phyloP scores from a whole-genome alignment of 2,888 invertebrate species.

The Trichopria drosophilae region DNA sequence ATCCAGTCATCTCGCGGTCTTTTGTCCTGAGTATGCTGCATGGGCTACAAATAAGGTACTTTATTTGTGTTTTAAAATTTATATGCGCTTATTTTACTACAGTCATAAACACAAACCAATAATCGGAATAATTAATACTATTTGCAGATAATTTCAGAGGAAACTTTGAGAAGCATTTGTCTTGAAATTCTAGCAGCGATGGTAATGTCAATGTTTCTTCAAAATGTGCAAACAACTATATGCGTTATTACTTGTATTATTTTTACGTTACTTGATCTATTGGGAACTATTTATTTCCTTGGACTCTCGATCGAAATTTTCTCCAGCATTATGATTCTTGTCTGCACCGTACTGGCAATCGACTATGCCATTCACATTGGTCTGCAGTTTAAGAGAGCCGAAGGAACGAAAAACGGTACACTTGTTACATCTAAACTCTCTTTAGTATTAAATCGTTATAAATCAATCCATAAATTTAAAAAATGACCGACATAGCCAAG shows the following conservation, averaged over 20 bases:
- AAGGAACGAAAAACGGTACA: constrained; percentile 57
- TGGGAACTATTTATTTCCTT: constrained; percentile 60
- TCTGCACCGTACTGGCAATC: constrained; percentile 61
- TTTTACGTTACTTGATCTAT: constrained; percentile 58
- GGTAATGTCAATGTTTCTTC: constrained; percentile 56
- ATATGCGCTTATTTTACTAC: neutral
- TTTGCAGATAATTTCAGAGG: constrained; percentile 53
- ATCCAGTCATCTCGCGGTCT: constrained; percentile 45
- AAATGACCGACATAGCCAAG: too few species aligned
- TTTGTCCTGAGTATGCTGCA: constrained; percentile 51
- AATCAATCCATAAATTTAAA: neutral
- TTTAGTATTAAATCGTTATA: too few species aligned
- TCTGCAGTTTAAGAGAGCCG: constrained; percentile 58
- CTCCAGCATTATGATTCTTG: constrained; percentile 58
- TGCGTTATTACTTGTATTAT: constrained; percentile 59
- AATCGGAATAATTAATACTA: constrained; percentile 1
- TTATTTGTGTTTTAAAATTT: neutral
- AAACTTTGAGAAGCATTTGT: constrained; percentile 56
- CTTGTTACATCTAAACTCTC: too few species aligned
- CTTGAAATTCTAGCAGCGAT: constrained; percentile 59
- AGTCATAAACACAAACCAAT: constrained; percentile 3
- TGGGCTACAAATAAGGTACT: constrained; percentile 55
- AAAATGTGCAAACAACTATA: constrained; percentile 56
- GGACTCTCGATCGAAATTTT: constrained; percentile 61
- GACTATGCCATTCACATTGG: constrained; percentile 62